Evolutionary conservation across 2,113 vertebrate genomes (phyloP).

Genomic region (Rafetus swinhoei): DNA sequence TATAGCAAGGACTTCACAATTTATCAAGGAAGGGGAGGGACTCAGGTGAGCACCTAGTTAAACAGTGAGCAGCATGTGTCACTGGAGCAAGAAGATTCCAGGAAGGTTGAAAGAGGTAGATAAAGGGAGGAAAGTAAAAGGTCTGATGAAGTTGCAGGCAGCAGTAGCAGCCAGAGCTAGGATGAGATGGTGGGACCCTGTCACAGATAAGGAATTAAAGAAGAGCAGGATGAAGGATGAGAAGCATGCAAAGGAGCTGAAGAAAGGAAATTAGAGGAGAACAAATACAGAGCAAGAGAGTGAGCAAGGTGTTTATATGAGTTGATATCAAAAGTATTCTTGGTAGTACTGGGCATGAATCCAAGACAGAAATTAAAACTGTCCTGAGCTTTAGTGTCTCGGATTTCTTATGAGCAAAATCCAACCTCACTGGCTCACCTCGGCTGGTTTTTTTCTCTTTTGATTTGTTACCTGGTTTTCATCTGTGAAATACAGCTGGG

Average conservation of each 20-base stretch:
- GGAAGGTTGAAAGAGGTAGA: neutral
- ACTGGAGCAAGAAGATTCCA: neutral
- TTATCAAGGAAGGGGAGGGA: neutral
- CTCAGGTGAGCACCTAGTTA: neutral
- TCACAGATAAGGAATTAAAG: neutral
- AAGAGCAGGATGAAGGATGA: neutral
- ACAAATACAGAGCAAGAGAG: neutral
- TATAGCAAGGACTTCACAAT: neutral
- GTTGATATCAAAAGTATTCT: neutral
- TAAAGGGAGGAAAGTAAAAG: neutral
- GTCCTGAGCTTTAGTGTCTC: neutral
- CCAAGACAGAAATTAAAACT: neutral
- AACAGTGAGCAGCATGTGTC: neutral
- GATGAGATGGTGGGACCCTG: neutral
- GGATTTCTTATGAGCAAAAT: neutral
- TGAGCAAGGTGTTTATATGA: neutral
- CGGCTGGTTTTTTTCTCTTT: accelerated
- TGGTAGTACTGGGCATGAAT: neutral
- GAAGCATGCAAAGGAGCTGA: neutral
- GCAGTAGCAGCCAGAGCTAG: neutral
- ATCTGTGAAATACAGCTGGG: neutral
- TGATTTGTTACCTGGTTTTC: neutral
- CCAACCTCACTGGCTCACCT: neutral
- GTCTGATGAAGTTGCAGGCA: neutral
- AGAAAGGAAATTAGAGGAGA: neutral